Conservation (phyloP, 2,797 vertebrate genomes). For the Leptoclinus maculatus region DNA sequence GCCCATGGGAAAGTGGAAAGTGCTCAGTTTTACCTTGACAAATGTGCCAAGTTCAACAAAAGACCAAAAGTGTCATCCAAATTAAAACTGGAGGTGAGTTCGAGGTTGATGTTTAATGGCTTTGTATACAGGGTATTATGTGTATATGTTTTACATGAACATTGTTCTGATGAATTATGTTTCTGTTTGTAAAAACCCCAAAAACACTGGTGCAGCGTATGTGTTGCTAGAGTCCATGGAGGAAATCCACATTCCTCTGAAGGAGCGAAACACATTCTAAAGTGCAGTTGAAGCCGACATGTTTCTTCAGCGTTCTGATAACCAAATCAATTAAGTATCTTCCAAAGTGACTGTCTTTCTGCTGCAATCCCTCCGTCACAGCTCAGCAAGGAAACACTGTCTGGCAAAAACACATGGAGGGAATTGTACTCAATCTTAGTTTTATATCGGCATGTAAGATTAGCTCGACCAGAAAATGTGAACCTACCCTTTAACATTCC, state of each 20-base stretch:
- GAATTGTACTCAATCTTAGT: too few species aligned
- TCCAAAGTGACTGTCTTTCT: background rate
- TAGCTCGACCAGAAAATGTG: background rate
- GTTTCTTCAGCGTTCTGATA: background rate
- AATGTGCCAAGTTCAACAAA: slow-evolving; percentile 75
- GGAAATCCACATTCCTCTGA: too few species aligned
- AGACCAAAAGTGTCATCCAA: slow-evolving; percentile 46
- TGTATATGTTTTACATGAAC: background rate
- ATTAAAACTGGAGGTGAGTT: slow-evolving; percentile 68
- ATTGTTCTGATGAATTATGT: background rate
- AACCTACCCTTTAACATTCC: background rate
- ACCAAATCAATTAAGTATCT: background rate
- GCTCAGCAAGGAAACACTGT: too few species aligned
- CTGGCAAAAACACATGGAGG: too few species aligned
- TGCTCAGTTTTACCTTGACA: slow-evolving; percentile 76
- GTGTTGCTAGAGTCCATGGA: background rate
- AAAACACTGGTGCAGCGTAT: background rate
- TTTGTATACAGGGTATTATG: background rate
- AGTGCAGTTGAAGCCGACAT: too few species aligned
- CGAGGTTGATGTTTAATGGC: background rate
- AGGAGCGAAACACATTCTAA: too few species aligned
- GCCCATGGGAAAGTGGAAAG: slow-evolving; percentile 67
- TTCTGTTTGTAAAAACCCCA: too few species aligned
- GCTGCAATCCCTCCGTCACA: too few species aligned
- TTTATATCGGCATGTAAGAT: background rate